phyloP scores from a whole-genome alignment of 1,140 invertebrate species.

The Aphis craccivora region DNA sequence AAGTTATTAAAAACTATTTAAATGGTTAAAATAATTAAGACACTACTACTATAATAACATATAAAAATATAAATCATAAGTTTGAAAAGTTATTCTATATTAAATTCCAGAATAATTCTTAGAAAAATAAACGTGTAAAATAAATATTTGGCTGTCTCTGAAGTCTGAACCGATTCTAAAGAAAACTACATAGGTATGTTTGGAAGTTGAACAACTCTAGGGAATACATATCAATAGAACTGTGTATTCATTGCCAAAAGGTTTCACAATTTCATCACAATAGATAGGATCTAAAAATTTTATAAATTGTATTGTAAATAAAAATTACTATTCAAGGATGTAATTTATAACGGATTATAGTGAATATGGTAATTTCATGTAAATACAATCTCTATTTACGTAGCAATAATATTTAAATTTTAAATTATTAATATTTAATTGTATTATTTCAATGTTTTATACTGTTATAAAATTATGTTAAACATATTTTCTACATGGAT shows the following conservation, averaged over 20 bases:
- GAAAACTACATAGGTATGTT: background rate
- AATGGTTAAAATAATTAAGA: background rate
- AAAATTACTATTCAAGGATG: background rate
- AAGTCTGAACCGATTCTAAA: background rate
- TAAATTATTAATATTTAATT: background rate
- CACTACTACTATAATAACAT: background rate
- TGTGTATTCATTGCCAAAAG: constrained; percentile 6
- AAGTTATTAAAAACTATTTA: background rate
- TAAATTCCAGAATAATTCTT: background rate
- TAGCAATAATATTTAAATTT: background rate
- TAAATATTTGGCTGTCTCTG: background rate
- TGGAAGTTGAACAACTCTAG: background rate
- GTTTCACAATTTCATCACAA: background rate
- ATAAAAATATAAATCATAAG: background rate
- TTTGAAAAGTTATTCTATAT: background rate
- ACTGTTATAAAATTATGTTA: no score
- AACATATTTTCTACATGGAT: no score
- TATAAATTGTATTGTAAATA: background rate
- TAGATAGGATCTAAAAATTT: background rate
- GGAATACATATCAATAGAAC: background rate
- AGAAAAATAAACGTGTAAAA: background rate
- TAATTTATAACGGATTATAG: background rate
- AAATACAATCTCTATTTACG: background rate
- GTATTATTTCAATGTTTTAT: background rate
- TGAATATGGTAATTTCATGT: background rate